phyloP scores from a whole-genome alignment of 2,797 vertebrate species.

The Cichlasoma orientale region DNA sequence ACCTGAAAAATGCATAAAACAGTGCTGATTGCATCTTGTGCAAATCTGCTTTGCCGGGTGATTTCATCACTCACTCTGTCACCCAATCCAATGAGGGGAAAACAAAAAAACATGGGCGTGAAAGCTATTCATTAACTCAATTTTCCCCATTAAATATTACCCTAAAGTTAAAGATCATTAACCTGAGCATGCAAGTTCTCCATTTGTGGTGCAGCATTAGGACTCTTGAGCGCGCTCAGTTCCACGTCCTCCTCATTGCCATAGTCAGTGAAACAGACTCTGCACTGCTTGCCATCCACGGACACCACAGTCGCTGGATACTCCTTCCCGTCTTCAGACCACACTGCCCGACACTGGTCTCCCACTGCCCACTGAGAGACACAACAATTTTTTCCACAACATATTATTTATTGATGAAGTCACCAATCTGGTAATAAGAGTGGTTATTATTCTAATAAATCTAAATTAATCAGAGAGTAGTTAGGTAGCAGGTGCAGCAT shows the following conservation, averaged over 20 bases:
- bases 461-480: neutral
- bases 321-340: constrained; percentile 60
- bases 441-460: neutral
- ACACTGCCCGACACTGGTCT: constrained; percentile 48
- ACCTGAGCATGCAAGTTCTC: neutral
- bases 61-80: no score
- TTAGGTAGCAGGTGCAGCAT: neutral
- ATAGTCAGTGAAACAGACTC: constrained; percentile 56
- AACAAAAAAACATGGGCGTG: neutral
- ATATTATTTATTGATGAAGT: neutral
- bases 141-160: neutral
- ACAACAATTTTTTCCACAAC: neutral
- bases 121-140: neutral
- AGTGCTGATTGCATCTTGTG: no score
- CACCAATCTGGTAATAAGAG: fast-evolving
- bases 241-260: constrained; percentile 66
- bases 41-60: no score
- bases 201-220: neutral
- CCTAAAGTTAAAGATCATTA: neutral
- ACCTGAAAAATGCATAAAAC: no score
- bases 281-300: constrained; percentile 45
- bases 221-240: constrained; percentile 42
- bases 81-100: no score
- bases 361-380: constrained; percentile 62
- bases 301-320: constrained; percentile 58